Evolutionary conservation across 1,140 invertebrate species (phyloP).

Genomic region (Heterodera schachtii): DNA sequence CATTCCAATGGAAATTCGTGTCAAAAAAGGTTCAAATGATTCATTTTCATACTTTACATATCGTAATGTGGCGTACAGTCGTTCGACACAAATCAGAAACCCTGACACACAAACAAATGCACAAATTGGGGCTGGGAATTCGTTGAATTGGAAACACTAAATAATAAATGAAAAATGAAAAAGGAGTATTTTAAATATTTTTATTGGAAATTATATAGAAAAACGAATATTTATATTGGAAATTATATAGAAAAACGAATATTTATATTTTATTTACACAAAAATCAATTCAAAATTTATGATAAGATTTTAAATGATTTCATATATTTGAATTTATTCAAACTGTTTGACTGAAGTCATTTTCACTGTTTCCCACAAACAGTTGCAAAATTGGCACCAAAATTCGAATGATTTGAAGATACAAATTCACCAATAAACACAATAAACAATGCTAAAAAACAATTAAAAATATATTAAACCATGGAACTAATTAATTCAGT

Average conservation of each 20-base stretch:
- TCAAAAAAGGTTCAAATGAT: not conserved
- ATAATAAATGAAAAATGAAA: not conserved
- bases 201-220: too few relatives aligned
- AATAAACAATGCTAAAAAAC: not conserved
- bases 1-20: not conserved
- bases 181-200: too few relatives aligned
- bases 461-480: not conserved
- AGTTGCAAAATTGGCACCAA: not conserved
- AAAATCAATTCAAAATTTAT: too few relatives aligned
- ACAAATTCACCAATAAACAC: not conserved
- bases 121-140: conserved; percentile 2
- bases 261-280: too few relatives aligned
- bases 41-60: conserved; percentile 32
- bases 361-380: not conserved
- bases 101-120: conserved; percentile 22
- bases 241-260: too few relatives aligned
- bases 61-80: conserved; percentile 23
- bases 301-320: too few relatives aligned
- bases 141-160: not conserved
- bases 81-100: conserved; percentile 17
- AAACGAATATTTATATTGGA: too few relatives aligned
- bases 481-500: not conserved
- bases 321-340: too few relatives aligned
- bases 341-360: not conserved
- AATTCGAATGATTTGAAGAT: not conserved